These are phyloP conservation scores for Salticus scenicus DNA, from an alignment of 2,888 invertebrate species.

Conservation along the genomic window DNA sequence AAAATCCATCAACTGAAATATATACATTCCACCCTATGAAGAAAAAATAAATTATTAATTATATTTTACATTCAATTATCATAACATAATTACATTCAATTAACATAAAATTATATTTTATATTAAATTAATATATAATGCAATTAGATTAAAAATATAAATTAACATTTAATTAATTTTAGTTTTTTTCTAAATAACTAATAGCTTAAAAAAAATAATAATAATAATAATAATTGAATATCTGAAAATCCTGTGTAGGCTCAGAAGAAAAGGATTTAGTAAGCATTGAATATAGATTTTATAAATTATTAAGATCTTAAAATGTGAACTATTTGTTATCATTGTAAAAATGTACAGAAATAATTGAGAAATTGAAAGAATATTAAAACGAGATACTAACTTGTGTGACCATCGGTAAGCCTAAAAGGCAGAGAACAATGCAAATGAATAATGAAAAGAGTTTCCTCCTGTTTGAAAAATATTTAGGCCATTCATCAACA, in stretches of 20 bases:
- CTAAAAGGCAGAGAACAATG: conserved; percentile 86
- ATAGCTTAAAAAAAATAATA: no score
- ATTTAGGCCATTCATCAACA: conserved; percentile 71
- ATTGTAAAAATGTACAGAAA: not conserved
- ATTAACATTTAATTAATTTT: no score
- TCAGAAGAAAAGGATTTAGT: no score
- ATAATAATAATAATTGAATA: no score
- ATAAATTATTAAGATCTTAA: no score
- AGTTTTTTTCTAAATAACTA: no score
- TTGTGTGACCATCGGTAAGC: conserved; percentile 90
- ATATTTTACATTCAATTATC: not conserved
- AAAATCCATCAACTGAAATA: conserved; percentile 89
- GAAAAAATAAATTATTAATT: not conserved
- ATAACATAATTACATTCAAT: not conserved
- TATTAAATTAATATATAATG: no score
- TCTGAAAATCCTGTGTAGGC: no score
- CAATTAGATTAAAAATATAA: no score
- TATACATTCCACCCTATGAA: conserved; percentile 86
- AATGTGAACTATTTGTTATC: no score
- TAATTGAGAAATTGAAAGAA: not conserved
- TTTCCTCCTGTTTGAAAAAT: conserved; percentile 61
- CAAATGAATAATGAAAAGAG: conserved; percentile 82
- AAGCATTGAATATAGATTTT: no score
- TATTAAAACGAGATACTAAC: conserved; percentile 37
- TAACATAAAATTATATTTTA: no score